phyloP scores from a whole-genome alignment of 30 jellyfish, hydroid and myxozoan species.

The Aurelia coerulea region DNA sequence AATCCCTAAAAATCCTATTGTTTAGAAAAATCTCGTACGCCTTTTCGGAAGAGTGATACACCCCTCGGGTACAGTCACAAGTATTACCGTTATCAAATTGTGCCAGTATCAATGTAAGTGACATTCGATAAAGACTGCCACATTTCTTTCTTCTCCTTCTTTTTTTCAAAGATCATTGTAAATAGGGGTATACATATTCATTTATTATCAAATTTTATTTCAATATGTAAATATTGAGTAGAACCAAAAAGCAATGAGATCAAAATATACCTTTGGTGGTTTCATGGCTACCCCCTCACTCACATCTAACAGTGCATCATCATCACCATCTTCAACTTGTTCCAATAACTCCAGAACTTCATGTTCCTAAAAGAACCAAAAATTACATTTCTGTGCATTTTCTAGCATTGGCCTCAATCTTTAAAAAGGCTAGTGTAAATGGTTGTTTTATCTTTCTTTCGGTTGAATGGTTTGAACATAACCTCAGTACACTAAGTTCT shows the following conservation, averaged over 20 bases:
- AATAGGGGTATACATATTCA: no score
- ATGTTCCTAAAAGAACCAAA: slow-evolving; percentile 57
- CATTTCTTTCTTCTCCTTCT: not conserved
- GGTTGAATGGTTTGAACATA: no score
- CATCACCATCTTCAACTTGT: slow-evolving; percentile 82
- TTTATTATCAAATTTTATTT: no score
- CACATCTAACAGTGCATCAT: slow-evolving; percentile 8
- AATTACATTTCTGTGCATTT: not conserved
- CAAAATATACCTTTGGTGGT: slow-evolving; percentile 61
- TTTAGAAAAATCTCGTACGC: no score
- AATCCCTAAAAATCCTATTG: no score
- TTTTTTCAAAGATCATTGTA: no score
- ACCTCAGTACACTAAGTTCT: no score
- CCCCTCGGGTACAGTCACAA: not conserved
- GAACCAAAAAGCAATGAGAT: not conserved
- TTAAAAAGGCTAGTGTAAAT: no score
- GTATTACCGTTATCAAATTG: not conserved
- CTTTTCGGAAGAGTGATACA: no score
- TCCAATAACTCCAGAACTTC: slow-evolving; percentile 83
- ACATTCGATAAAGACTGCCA: not conserved
- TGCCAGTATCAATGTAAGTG: not conserved
- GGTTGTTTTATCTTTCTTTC: no score
- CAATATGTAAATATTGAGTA: not conserved
- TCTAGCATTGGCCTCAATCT: no score
- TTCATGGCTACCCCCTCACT: slow-evolving; percentile 41